phyloP scores from a whole-genome alignment of 2,113 vertebrate species.

The Ceyx cyanopectus region DNA sequence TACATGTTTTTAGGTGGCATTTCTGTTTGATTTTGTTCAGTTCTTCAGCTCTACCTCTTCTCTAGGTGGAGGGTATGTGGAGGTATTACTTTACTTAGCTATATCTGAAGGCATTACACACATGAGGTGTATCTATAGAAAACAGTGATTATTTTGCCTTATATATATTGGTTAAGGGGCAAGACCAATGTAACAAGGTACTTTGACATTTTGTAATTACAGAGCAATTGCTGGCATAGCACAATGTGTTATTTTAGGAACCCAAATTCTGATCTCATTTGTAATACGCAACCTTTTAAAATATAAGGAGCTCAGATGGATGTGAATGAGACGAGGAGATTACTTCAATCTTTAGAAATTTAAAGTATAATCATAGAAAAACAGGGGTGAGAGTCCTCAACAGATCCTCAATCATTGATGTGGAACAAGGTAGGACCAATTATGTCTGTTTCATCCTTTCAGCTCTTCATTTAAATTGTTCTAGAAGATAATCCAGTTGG shows the following conservation, averaged over 20 bases:
- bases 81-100: too few species aligned
- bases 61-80: not conserved
- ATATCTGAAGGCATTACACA: not conserved
- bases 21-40: conserved; percentile 3
- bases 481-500: not conserved
- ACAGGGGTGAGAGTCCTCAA: not conserved
- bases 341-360: conserved; percentile 20
- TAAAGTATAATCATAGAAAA: not conserved
- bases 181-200: not conserved
- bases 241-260: not conserved
- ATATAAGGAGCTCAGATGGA: not conserved
- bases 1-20: not conserved
- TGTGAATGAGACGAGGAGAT: conserved; percentile 22
- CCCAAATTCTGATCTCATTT: conserved; percentile 60
- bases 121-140: not conserved
- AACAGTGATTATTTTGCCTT: conserved; percentile 6
- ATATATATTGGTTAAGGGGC: not conserved
- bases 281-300: conserved; percentile 27
- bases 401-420: fast-evolving
- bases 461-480: not conserved
- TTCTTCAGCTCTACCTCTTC: not conserved
- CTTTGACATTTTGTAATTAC: not conserved
- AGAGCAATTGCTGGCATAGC: conserved; percentile 8
- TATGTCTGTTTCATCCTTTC: not conserved
- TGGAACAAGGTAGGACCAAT: not conserved